phyloP scores from a whole-genome alignment of 2,113 vertebrate species.

The Morphnarchus princeps region DNA sequence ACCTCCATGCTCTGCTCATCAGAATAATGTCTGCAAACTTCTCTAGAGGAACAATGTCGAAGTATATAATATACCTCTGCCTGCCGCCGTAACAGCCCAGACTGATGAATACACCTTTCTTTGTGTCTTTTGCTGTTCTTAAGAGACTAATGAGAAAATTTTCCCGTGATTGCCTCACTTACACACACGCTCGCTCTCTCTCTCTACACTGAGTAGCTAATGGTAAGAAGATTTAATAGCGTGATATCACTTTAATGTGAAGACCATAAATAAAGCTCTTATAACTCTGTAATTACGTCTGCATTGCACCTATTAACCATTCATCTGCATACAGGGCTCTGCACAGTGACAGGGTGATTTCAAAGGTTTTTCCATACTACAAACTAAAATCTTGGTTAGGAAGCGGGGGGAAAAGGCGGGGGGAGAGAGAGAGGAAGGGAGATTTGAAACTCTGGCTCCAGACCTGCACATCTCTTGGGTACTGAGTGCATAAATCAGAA shows the following conservation, averaged over 20 bases:
- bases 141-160: not conserved
- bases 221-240: conserved; percentile 43
- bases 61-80: fast-evolving
- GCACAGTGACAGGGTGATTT: not conserved
- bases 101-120: not conserved
- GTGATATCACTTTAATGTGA: conserved; percentile 39
- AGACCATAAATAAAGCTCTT: conserved; percentile 52
- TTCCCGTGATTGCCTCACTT: not conserved
- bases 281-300: not conserved
- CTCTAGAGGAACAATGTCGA: not conserved
- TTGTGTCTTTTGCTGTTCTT: not conserved
- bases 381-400: not conserved
- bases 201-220: not conserved
- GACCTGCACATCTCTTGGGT: not conserved
- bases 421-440: not conserved
- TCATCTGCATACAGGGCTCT: not conserved
- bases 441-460: not conserved
- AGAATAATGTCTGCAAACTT: not conserved
- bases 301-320: conserved; percentile 1
- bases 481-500: not conserved
- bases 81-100: not conserved
- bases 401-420: fast-evolving
- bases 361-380: not conserved
- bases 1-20: not conserved
- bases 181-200: not conserved